Conservation (phyloP, 2,888 invertebrate genomes). For the Galeopsomyia nigrocyanea region DNA sequence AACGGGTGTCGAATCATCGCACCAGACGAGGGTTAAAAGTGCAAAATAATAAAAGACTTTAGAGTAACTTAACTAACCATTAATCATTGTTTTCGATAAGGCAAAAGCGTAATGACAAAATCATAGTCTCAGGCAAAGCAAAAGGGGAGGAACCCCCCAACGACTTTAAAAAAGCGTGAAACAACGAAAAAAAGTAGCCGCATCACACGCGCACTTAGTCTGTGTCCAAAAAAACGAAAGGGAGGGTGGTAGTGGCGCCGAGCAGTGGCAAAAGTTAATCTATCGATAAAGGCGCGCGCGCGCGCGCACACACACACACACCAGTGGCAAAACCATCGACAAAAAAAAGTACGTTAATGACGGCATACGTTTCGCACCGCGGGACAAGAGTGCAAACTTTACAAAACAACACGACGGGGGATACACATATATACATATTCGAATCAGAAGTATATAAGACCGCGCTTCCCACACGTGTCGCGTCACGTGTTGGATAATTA, state of each 20-base stretch:
- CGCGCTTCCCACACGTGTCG: conserved; percentile 67
- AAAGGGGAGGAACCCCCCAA: background rate
- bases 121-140: conserved; percentile 3
- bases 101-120: conserved; percentile 16
- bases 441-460: conserved; percentile 61
- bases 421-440: conserved; percentile 45
- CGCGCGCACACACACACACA: no score
- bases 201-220: conserved; percentile 11
- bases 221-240: background rate
- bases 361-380: conserved; percentile 65
- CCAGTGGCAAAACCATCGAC: conserved; percentile 8
- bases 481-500: conserved; percentile 68
- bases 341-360: conserved; percentile 54
- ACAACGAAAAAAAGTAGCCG: conserved; percentile 25
- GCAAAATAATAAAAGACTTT: no score
- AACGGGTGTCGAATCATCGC: no score
- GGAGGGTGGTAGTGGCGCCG: background rate
- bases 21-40: no score
- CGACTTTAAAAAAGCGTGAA: conserved; percentile 21
- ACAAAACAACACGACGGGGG: conserved; percentile 66
- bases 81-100: conserved; percentile 19
- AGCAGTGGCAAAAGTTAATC: conserved; percentile 36
- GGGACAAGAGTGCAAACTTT: conserved; percentile 59
- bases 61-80: background rate
- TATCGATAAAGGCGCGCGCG: conserved; percentile 30